Conservation (phyloP, 2,888 invertebrate species). For the Sthenelais limicola region DNA sequence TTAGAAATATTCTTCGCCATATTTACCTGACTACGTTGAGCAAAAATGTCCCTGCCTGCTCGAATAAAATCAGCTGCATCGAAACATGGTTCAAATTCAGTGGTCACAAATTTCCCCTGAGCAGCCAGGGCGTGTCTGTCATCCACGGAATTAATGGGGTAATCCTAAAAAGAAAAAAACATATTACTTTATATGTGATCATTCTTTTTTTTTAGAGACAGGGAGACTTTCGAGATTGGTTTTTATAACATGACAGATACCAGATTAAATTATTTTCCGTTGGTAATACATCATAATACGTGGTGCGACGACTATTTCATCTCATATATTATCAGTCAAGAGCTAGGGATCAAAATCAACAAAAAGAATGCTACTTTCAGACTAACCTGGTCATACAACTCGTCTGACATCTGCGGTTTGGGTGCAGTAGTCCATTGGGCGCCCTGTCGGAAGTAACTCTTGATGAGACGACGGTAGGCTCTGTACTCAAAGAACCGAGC, state of each 20-base stretch:
- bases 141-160: conserved; percentile 44
- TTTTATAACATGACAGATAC: too few species aligned
- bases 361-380: too few species aligned
- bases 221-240: too few species aligned
- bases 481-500: conserved; percentile 56
- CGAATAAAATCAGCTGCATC: conserved; percentile 55
- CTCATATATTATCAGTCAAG: too few species aligned
- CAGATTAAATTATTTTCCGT: too few species aligned
- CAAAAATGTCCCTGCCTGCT: conserved; percentile 53
- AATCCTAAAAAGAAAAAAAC: conserved; percentile 42
- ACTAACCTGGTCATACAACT: conserved; percentile 52
- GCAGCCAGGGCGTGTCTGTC: conserved; percentile 49
- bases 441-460: conserved; percentile 55
- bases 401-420: conserved; percentile 55
- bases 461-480: conserved; percentile 53
- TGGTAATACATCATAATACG: too few species aligned
- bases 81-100: conserved; percentile 54
- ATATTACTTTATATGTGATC: conserved; percentile 1
- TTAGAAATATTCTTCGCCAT: too few species aligned
- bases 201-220: too few species aligned
- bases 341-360: too few species aligned
- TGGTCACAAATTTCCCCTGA: conserved; percentile 51
- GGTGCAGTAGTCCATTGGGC: conserved; percentile 58
- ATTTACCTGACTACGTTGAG: conserved; percentile 52
- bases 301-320: too few species aligned